Conservation (phyloP, 2,888 invertebrate species). For the Peribatodes rhomboidaria region DNA sequence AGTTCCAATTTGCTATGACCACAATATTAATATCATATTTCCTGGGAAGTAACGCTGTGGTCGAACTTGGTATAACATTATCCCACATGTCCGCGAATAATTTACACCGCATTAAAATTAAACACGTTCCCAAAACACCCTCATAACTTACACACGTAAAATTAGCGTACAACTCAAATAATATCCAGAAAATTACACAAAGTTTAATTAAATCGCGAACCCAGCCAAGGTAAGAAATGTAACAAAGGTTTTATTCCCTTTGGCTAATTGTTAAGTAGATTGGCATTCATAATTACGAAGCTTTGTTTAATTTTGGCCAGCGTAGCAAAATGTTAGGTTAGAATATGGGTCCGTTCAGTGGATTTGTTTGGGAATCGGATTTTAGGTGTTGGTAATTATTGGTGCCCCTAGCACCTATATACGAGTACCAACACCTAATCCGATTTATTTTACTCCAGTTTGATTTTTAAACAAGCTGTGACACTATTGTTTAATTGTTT, state of each 20-base stretch:
- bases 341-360: neutral
- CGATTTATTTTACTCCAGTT: neutral
- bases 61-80: slow-evolving; percentile 17
- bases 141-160: slow-evolving; percentile 24
- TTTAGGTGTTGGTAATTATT: slow-evolving; percentile 3
- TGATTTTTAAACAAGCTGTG: too few species aligned
- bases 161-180: slow-evolving; percentile 44
- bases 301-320: slow-evolving; percentile 53
- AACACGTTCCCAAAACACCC: slow-evolving; percentile 16
- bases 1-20: too few species aligned
- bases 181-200: slow-evolving; percentile 41
- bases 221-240: slow-evolving; percentile 51
- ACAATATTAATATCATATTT: neutral
- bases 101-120: slow-evolving; percentile 23
- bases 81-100: slow-evolving; percentile 11
- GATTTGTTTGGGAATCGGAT: neutral
- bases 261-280: slow-evolving; percentile 57
- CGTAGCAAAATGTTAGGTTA: slow-evolving; percentile 35
- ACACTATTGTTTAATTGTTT: too few species aligned
- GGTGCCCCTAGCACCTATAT: too few species aligned
- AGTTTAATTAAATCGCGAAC: slow-evolving; percentile 54
- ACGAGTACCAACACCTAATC: too few species aligned
- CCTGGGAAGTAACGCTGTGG: neutral
- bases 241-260: slow-evolving; percentile 52
- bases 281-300: slow-evolving; percentile 58